A percentile compares a stretch with the other conserved stretches of the same genome.
Conservation (phyloP, 2,113 vertebrate genomes). For the Megaceryle torquata region DNA sequence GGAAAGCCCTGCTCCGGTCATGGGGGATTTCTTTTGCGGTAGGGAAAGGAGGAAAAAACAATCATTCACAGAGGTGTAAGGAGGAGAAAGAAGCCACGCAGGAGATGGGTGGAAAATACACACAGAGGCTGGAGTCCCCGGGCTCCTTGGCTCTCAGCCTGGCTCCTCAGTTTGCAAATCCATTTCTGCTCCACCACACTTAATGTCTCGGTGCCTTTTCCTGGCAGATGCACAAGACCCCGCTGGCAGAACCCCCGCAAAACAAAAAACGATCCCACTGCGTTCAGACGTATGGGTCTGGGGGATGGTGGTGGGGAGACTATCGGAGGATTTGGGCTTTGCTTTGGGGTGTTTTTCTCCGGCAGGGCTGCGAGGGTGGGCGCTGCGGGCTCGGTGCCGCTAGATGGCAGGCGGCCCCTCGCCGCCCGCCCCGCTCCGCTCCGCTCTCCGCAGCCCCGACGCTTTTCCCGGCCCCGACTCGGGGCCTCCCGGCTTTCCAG, state of each 20-base stretch:
- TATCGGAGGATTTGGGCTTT: background rate
- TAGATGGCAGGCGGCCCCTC: slow-evolving; percentile 48
- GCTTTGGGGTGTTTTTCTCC: background rate
- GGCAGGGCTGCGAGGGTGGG: background rate
- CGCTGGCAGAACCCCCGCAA: background rate
- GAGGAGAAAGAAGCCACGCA: background rate
- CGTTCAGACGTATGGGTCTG: background rate
- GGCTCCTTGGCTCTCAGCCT: background rate
- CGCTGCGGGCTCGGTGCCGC: background rate
- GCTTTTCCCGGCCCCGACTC: background rate
- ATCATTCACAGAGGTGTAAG: background rate
- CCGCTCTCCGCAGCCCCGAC: background rate
- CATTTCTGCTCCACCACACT: background rate
- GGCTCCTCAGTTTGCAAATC: background rate
- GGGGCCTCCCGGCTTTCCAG: slow-evolving; percentile 33
- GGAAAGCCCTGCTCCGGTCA: background rate
- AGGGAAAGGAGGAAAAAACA: background rate
- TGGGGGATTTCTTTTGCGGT: background rate
- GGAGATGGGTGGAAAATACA: background rate
- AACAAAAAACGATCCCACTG: background rate
- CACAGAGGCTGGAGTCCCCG: background rate
- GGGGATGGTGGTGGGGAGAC: accelerated
- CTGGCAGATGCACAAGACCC: background rate
- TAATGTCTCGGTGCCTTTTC: background rate
- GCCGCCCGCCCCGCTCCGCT: no score